Base-by-base conservation (phyloP, 2,113 vertebrate species). In the Jacana jacana region DNA sequence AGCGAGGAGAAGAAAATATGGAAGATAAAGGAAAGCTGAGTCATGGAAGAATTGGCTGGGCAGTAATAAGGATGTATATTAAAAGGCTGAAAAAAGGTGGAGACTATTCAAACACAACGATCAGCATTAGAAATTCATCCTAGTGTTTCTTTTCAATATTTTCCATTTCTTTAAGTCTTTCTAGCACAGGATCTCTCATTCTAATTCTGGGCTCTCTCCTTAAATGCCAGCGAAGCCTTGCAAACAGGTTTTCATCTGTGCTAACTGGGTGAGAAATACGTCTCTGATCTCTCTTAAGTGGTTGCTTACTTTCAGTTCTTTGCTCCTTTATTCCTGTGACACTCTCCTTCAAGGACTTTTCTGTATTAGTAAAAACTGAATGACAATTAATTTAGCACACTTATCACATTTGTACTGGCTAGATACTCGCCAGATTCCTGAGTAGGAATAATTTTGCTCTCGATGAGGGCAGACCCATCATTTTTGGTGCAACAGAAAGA, bases 301-400 rank as follows among this genome's bases (percentile, higher is more conserved):
- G 63, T 77, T 89, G 77, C 91, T 95, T 79, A 57, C 84, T 85
- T 95, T 76, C 78, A 80, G 66, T 44, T 82, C 81, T 76, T 87
- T 71, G 55, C 72, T 96, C 57, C 65, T 91, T 82, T 87, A 80
- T n/a, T 92, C 80, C 86, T 91, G 35, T 64, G 84, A 87, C 65
- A 73, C 55, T 86, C 23, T 92, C 35, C 66, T 96, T 94, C 91
- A 97, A 94, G 89, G 78, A 86, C 87, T 76, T 92, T 76, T 60
- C 57, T 65, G 17, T 76, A 61, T 89, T 46, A 85, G 77, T 82
- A 93, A n/a, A 27, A 82, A 72, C n/a, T 58, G 58, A 95, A 87
- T 87, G 77, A 87, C 73, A 96, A 95, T 91, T 95, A 95, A 95
- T 91, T 95, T 92, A 87, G 73, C 1, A 3, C 54, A 80, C n/a